Conservation (phyloP, 2,888 invertebrate species). For the Eristalinus aeneus region DNA sequence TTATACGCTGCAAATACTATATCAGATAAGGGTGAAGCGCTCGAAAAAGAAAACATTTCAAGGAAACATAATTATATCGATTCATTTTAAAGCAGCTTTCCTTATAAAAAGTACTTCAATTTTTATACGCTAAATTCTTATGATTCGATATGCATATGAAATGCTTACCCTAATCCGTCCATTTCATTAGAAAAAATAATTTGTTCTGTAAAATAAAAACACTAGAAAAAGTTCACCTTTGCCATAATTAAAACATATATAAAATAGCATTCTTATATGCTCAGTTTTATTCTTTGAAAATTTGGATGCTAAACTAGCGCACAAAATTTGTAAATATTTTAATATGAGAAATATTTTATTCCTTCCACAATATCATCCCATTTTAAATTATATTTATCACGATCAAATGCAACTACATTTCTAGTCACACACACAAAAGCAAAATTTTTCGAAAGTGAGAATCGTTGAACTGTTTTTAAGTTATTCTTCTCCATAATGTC, state of each 20-base stretch:
- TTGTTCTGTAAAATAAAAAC: neutral
- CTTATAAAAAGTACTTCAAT: neutral
- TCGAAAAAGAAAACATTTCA: neutral
- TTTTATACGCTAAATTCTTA: neutral
- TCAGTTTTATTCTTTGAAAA: conserved; percentile 12
- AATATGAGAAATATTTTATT: conserved; percentile 11
- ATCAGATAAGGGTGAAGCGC: conserved; percentile 42
- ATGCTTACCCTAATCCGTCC: conserved; percentile 69
- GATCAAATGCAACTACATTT: conserved; percentile 34
- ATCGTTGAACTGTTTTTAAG: conserved; percentile 42
- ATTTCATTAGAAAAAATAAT: conserved; percentile 45
- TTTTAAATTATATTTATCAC: conserved; percentile 18
- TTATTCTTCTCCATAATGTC: conserved; percentile 58
- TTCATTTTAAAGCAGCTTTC: conserved; percentile 27
- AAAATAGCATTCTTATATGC: conserved; percentile 1
- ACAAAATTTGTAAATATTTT: conserved; percentile 58
- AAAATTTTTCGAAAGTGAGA: conserved; percentile 38
- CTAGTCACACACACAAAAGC: conserved; percentile 62
- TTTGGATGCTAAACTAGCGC: conserved; percentile 35
- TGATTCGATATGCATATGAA: conserved; percentile 4
- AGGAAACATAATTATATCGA: conserved; percentile 8
- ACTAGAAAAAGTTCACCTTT: neutral
- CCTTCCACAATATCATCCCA: conserved; percentile 20
- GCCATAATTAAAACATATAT: neutral
- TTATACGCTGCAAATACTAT: conserved; percentile 23